These are phyloP conservation scores for Calameuta filiformis DNA, from an alignment of 2,888 invertebrate genomes.

Conservation along the genomic window DNA sequence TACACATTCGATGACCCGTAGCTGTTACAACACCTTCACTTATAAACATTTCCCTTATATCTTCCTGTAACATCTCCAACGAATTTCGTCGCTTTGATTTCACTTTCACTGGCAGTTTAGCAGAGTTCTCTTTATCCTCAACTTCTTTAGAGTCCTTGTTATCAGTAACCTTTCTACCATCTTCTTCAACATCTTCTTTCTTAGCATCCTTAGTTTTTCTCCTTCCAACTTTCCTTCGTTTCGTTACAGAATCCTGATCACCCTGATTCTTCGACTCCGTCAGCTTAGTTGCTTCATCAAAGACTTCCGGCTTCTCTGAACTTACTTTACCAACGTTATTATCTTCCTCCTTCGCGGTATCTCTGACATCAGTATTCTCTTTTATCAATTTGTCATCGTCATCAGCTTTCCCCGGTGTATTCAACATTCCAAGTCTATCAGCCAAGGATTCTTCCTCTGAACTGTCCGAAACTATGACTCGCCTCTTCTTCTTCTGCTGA, in stretches of 20 bases:
- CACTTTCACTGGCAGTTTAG: background rate
- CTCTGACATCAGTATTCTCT: background rate
- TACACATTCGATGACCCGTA: conserved; percentile 75
- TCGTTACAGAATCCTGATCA: background rate
- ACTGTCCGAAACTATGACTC: conserved; percentile 53
- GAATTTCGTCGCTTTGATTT: conserved; percentile 65
- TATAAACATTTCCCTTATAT: conserved; percentile 78
- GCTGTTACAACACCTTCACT: conserved; percentile 73
- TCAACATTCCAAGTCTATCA: conserved; percentile 32
- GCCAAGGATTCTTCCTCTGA: conserved; percentile 53
- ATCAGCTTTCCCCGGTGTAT: conserved; percentile 11
- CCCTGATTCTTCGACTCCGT: background rate
- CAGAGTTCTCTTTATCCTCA: conserved; percentile 21
- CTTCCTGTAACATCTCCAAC: conserved; percentile 74
- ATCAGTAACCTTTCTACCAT: conserved; percentile 18
- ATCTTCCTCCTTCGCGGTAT: background rate
- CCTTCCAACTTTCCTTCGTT: conserved; percentile 6
- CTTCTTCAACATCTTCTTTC: conserved; percentile 23
- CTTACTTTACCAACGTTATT: background rate
- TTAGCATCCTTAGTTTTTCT: background rate
- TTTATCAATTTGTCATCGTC: background rate
- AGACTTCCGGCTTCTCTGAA: background rate
- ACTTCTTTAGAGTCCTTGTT: conserved; percentile 29
- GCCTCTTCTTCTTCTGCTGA: conserved; percentile 42
- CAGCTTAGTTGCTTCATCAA: background rate